Conservation (phyloP, 1,140 invertebrate genomes). For the Drosophila aff. region DNA sequence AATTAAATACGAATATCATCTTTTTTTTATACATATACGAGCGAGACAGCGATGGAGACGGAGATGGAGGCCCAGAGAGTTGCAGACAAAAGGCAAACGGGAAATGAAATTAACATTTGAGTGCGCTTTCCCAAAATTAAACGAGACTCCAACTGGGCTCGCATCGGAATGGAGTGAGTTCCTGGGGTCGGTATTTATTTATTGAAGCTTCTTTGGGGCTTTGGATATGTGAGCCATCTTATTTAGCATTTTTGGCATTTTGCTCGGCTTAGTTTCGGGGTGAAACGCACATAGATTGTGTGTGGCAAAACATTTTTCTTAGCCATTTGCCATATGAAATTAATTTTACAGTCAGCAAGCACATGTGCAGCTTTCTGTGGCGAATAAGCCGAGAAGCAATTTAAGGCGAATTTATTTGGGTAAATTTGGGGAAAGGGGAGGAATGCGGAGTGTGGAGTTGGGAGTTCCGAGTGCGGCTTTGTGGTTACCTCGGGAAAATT, state of each 20-base stretch:
- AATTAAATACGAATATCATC: conserved; percentile 84
- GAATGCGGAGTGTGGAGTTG: neutral
- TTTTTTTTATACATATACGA: conserved; percentile 62
- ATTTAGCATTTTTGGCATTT: conserved; percentile 54
- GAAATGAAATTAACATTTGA: conserved; percentile 84
- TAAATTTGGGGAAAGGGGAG: neutral
- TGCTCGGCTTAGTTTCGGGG: conserved; percentile 34
- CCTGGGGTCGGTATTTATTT: conserved; percentile 62
- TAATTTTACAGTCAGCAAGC: conserved; percentile 62
- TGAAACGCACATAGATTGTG: conserved; percentile 51
- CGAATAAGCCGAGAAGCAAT: conserved; percentile 44
- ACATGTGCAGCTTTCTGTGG: conserved; percentile 39
- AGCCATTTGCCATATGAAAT: conserved; percentile 67
- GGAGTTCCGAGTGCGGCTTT: conserved; percentile 1
- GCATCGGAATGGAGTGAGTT: conserved; percentile 5
- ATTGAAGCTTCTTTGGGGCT: conserved; percentile 59
- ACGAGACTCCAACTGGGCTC: conserved; percentile 48
- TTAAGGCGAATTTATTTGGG: conserved; percentile 35
- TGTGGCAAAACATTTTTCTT: conserved; percentile 56
- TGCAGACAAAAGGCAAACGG: conserved; percentile 77
- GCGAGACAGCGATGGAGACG: conserved; percentile 25
- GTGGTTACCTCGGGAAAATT: conserved; percentile 37
- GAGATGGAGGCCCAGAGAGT: conserved; percentile 25
- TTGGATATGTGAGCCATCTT: conserved; percentile 65
- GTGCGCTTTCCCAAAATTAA: conserved; percentile 76